phyloP scores from a whole-genome alignment of 2,888 invertebrate genomes.

The Melitaea athalia region DNA sequence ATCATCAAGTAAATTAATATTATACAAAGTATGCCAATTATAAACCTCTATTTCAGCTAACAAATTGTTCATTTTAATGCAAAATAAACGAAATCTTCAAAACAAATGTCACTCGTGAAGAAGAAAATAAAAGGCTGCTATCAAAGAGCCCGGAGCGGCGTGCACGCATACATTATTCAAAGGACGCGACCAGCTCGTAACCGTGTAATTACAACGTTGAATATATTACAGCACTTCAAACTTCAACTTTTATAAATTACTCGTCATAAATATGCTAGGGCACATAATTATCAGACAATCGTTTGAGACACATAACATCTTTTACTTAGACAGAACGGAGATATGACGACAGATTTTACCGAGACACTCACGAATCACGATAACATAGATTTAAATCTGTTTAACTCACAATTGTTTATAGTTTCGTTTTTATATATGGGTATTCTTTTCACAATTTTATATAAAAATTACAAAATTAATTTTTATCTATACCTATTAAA shows the following conservation, averaged over 20 bases:
- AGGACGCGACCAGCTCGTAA: constrained; percentile 49
- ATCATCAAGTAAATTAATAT: too few relatives aligned
- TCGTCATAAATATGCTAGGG: constrained; percentile 53
- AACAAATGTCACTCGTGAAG: constrained; percentile 12
- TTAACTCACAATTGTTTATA: not conserved
- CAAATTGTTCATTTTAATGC: too few relatives aligned
- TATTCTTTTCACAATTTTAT: not conserved
- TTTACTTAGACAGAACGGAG: constrained; percentile 20
- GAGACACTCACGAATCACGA: not conserved
- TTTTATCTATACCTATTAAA: too few relatives aligned
- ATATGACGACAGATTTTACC: constrained; percentile 4
- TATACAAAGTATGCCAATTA: too few relatives aligned
- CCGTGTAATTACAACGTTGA: constrained; percentile 65
- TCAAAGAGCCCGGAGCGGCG: constrained; percentile 25
- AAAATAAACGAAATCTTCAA: not conserved
- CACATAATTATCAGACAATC: constrained; percentile 48
- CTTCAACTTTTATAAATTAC: constrained; percentile 55
- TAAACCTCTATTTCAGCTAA: too few relatives aligned
- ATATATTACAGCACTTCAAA: constrained; percentile 58
- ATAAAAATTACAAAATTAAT: not conserved
- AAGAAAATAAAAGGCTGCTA: constrained; percentile 4
- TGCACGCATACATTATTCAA: constrained; percentile 61
- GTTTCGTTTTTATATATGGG: not conserved
- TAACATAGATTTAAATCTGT: not conserved
- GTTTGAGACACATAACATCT: constrained; percentile 35